Evolutionary conservation across 2,888 invertebrate genomes (phyloP).

Genomic region (Dolomedes plantarius): DNA sequence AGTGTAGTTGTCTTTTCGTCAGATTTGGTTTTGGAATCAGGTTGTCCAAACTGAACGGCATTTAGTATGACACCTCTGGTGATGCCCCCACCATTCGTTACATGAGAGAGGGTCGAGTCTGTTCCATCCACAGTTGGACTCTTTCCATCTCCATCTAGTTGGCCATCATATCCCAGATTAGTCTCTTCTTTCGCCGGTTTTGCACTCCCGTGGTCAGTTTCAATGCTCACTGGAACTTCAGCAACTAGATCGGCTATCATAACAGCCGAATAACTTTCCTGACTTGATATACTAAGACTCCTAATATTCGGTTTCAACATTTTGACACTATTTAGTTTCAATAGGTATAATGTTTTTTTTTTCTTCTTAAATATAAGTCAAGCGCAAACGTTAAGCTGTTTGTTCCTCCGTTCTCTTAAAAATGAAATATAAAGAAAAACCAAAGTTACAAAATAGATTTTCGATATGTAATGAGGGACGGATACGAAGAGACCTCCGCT

Average conservation of each 20-base stretch:
- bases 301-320: conserved; percentile 32
- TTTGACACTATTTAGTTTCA: too few species aligned
- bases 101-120: background rate
- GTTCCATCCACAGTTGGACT: conserved; percentile 19
- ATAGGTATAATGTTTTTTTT: too few species aligned
- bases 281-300: conserved; percentile 45
- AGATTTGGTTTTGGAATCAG: background rate
- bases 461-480: too few species aligned
- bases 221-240: background rate
- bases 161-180: conserved; percentile 31
- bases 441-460: too few species aligned
- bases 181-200: background rate
- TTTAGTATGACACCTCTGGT: conserved; percentile 58
- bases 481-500: too few species aligned
- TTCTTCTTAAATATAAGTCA: too few species aligned
- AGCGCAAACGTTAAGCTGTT: too few species aligned
- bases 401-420: too few species aligned
- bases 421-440: too few species aligned
- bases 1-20: background rate
- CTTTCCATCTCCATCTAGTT: background rate
- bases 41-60: conserved; percentile 19
- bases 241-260: conserved; percentile 52
- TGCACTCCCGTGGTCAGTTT: background rate
- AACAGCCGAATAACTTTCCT: conserved; percentile 56
- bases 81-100: conserved; percentile 39